A percentile compares a stretch with the other conserved stretches of the same genome.
phyloP scores from a whole-genome alignment of 35 echinoderm and acorn worm genomes.

The Anneissia japonica region DNA sequence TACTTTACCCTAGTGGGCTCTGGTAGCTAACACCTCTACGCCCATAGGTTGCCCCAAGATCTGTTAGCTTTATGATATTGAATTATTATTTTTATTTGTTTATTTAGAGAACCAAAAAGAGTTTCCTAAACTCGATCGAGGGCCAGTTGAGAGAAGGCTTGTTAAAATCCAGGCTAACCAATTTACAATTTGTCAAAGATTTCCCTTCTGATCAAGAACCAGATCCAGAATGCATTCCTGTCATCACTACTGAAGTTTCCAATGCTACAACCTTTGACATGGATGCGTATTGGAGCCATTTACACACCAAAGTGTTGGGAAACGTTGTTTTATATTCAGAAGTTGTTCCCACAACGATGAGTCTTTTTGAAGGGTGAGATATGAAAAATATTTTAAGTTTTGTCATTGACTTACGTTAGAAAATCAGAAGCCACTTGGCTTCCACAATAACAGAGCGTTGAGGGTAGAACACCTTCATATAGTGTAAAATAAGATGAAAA shows the following conservation, averaged over 20 bases:
- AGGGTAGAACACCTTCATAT: too few relatives aligned
- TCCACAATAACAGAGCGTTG: neutral
- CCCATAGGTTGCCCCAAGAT: too few relatives aligned
- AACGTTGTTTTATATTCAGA: slow-evolving; percentile 86
- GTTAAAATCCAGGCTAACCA: neutral
- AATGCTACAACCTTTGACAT: slow-evolving; percentile 31
- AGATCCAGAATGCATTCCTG: slow-evolving; percentile 53
- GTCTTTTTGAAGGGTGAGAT: slow-evolving; percentile 79
- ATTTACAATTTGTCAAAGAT: neutral
- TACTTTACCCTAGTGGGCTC: too few relatives aligned
- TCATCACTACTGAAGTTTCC: slow-evolving; percentile 42
- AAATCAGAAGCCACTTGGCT: neutral
- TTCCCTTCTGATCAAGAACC: neutral
- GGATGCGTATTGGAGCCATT: slow-evolving; percentile 47
- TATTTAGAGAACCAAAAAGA: neutral
- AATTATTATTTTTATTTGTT: too few relatives aligned
- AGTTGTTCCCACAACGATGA: slow-evolving; percentile 89
- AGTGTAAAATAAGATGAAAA: too few relatives aligned
- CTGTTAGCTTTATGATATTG: too few relatives aligned
- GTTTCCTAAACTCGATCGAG: neutral
- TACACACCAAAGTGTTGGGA: slow-evolving; percentile 57
- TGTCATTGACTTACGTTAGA: neutral
- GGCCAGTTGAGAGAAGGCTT: neutral
- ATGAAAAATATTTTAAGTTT: neutral
- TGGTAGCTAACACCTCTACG: too few relatives aligned